phyloP scores from a whole-genome alignment of 2,888 invertebrate species.

The Acutogordius australiensis region DNA sequence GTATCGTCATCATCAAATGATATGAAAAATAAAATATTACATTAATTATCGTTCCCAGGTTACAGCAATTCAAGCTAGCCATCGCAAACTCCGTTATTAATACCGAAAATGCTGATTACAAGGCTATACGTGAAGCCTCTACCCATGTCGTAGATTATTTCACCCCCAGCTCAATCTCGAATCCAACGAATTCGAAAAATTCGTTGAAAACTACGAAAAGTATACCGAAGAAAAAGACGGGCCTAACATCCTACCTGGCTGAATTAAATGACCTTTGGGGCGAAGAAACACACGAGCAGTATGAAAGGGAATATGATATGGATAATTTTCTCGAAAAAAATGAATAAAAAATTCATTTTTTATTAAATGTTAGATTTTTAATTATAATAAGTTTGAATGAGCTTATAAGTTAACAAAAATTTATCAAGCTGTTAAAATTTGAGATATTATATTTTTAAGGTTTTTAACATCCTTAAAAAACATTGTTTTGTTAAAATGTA shows the following conservation, averaged over 20 bases:
- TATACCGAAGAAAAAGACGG: neutral
- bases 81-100: neutral
- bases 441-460: too few species aligned
- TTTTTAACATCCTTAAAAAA: too few species aligned
- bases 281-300: neutral
- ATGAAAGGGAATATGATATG: constrained; percentile 1
- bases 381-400: too few species aligned
- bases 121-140: neutral
- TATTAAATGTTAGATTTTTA: too few species aligned
- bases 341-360: neutral
- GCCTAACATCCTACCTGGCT: neutral
- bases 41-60: too few species aligned
- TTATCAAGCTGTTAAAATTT: too few species aligned
- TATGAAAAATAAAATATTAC: too few species aligned
- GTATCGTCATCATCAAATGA: too few species aligned
- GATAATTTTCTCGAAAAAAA: neutral
- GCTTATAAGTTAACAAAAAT: too few species aligned
- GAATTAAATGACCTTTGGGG: neutral
- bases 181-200: neutral
- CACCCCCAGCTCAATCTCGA: neutral
- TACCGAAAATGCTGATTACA: neutral
- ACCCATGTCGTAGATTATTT: neutral
- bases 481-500: too few species aligned
- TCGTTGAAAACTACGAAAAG: neutral
- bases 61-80: neutral